phyloP scores from a whole-genome alignment of 2,888 invertebrate species.

The Lasioglossum marginatum region DNA sequence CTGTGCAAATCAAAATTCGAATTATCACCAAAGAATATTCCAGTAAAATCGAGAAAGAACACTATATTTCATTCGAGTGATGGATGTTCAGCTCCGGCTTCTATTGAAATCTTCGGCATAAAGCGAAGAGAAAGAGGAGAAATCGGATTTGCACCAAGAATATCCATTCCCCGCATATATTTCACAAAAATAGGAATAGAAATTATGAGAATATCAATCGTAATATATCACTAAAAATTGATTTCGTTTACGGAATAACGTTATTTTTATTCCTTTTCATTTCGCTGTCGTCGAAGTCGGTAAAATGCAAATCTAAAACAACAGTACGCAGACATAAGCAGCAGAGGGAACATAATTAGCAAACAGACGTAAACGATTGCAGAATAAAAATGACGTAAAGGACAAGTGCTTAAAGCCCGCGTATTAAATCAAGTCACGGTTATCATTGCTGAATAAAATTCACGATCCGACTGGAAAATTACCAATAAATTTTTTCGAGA shows the following conservation, averaged over 20 bases:
- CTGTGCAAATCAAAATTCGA: not conserved
- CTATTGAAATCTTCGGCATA: not conserved
- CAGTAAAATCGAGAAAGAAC: not conserved
- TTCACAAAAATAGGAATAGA: conserved; percentile 16
- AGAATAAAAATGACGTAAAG: not conserved
- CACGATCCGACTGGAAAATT: not conserved
- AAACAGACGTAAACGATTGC: not conserved
- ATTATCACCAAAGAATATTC: not conserved
- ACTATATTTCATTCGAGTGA: not conserved
- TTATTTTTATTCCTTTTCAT: too few relatives aligned
- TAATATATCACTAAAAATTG: too few relatives aligned
- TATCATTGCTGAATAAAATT: not conserved
- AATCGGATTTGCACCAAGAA: not conserved
- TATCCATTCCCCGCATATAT: not conserved
- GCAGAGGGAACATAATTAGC: not conserved
- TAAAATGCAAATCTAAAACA: not conserved
- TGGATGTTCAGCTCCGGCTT: not conserved
- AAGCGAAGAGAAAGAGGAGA: not conserved
- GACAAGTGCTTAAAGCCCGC: not conserved
- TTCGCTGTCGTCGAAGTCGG: not conserved
- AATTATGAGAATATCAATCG: not conserved
- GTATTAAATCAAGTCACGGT: not conserved
- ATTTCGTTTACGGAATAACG: too few relatives aligned
- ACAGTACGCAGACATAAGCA: not conserved
- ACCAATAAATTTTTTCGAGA: not conserved